Evolutionary conservation across 2,888 invertebrate species (phyloP), one percentile per base, ranked within the genome.

Genomic region (Dendrolimus pini): DNA sequence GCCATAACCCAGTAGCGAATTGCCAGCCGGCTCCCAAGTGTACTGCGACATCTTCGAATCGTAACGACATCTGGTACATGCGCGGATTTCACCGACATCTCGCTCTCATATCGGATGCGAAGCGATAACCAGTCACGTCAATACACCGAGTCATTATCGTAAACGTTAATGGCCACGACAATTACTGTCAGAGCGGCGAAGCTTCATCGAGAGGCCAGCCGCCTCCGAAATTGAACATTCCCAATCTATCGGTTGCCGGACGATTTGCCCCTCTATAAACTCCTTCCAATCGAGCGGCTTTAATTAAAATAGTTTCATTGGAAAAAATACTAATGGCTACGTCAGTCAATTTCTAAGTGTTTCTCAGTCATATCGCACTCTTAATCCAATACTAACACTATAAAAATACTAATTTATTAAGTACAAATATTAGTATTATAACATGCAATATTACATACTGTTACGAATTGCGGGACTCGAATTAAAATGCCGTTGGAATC

Each of bases 121-220:
- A 65, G 71, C 74, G 79, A 83, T 84, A 82, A 75, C 75, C 67
- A 68, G 71, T 69, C 70, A 69, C 80, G 80, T 88, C 85, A 86
- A 88, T 85, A 85, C 82, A 83, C 83, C 80, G 71, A 76, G 77
- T 77, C 81, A 83, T 86, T 87, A 85, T 85, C 89, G 85, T 89
- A 89, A 90, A 89, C 82, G 85, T 86, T 90, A 89, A 89, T 86
- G 87, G 82, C 75, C 73, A 79, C 74, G 82, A 82, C 87, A 84
- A 89, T 89, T 88, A 89, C 85, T 74, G 75, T 69, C 73, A 75
- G 9, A 47, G 73, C 73, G 73, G 71, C 74, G 68, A 67, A 79
- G 81, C 81, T 80, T 73, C 76, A 78, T 78, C 74, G 76, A 75
- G 75, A 78, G 76, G 70, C 72, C 47, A 68, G 71, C 72, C 76